Evolutionary conservation across 2,113 vertebrate genomes (phyloP), one percentile per base, ranked within the genome.

Genomic region (Crotophaga sulcirostris): DNA sequence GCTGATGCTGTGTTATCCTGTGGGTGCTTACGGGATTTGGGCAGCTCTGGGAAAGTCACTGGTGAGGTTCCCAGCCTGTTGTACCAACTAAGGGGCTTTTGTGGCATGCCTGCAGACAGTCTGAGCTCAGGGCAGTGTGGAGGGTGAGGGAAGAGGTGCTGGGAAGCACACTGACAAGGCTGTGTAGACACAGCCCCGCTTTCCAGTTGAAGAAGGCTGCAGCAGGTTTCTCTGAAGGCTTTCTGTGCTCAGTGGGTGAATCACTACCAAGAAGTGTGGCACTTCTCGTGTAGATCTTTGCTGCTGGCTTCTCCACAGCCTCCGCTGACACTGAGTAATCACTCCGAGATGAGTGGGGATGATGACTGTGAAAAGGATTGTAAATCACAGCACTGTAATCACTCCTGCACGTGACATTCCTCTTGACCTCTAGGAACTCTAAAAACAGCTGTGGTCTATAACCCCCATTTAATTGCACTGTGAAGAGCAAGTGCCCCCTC

Each of bases 401-500:
- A 2, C 56, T 11, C 4, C 23, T 67, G 62, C 87, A 81, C 7
- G 2, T 81, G 90, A 79, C 91, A 88, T 93, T 96, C 91, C 64
- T 87, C 66, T 82, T 17, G 40, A 87, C 91, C 91, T 91, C 36
- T 33, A 81, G 44, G 78, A 91, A 66, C 82, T 95, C 91, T 89
- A 96, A 94, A 96, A 96, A 95, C 69, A 72, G 89, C 84, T 94
- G 91, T 93, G 95, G 95, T 58, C 56, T 58, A 24, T 77, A 90
- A 66, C 28, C 44, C 76, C n/a, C 55, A 16, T 33, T 75, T 86
- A 94, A 94, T 67, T 94, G 89, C 47, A 44, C 55, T 83, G 86
- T 44, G 90, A 93, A 87, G 92, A 94, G 51, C 66, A 94, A 64
- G 42, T 96, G 51, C 94, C 87, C 94, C 87, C 90, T 73, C 36